Conservation (phyloP, 1,140 invertebrate genomes). For the Pinna nobilis region DNA sequence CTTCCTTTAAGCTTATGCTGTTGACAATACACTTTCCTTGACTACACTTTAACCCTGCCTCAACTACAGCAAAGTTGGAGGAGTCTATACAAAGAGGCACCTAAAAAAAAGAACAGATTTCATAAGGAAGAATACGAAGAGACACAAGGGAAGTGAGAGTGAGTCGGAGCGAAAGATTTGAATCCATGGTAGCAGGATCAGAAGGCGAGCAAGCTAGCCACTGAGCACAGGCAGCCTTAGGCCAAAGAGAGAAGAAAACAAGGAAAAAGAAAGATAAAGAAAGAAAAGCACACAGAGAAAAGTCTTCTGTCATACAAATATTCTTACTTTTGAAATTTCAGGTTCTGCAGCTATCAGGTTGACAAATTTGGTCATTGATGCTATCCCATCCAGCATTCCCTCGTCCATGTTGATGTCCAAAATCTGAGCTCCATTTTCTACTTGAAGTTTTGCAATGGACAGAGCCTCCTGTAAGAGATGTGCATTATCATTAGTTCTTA, state of each 20-base stretch:
- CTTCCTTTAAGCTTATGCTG: slow-evolving; percentile 80
- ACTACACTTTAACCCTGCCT: slow-evolving; percentile 79
- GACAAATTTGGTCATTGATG: slow-evolving; percentile 79
- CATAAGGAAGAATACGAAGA: neutral
- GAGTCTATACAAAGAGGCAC: slow-evolving; percentile 81
- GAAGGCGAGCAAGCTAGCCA: too few species aligned
- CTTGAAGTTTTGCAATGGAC: slow-evolving; percentile 78
- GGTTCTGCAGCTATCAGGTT: slow-evolving; percentile 80
- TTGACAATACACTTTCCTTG: slow-evolving; percentile 82
- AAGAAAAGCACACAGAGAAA: neutral
- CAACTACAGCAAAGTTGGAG: slow-evolving; percentile 79
- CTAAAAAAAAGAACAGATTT: slow-evolving; percentile 53
- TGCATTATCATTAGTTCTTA: too few species aligned
- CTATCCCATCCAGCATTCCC: slow-evolving; percentile 79
- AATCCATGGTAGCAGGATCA: too few species aligned
- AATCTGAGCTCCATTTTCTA: slow-evolving; percentile 81
- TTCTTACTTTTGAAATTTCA: slow-evolving; percentile 77
- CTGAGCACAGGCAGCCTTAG: neutral
- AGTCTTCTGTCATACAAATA: neutral
- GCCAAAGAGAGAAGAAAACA: too few species aligned
- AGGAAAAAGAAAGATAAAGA: neutral
- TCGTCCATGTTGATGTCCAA: slow-evolving; percentile 83
- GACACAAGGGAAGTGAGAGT: neutral
- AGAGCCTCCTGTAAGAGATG: slow-evolving; percentile 76
- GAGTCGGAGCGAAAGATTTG: too few species aligned